Percentiles rank a stretch among this genome's conserved stretches.
Conservation (phyloP, 2,113 vertebrate genomes). For the pig (Sus scrofa) region T2T-Sscrofa CM000812.6:114969001-114969500, state of each 20-base stretch:
- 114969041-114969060: neutral
- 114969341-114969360: neutral
- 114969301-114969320: constrained; percentile 12
- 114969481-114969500: neutral
- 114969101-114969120: neutral
- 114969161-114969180: neutral
- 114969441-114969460: constrained; percentile 28
- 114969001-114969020: neutral
- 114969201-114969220: neutral
- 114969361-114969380: neutral
- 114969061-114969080: neutral
- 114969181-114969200: neutral
- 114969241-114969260: neutral
- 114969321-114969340: neutral
- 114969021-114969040: neutral
- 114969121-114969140: neutral
- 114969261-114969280: constrained; percentile 17
- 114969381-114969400: neutral
- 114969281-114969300: constrained; percentile 29
- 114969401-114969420: neutral
- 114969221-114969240: neutral
- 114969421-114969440: neutral
- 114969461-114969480: neutral
- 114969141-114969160: neutral
- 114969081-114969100: constrained; percentile 11